Evolutionary conservation across 2,113 vertebrate genomes (phyloP).

Genomic region (Psettodes erumei): DNA sequence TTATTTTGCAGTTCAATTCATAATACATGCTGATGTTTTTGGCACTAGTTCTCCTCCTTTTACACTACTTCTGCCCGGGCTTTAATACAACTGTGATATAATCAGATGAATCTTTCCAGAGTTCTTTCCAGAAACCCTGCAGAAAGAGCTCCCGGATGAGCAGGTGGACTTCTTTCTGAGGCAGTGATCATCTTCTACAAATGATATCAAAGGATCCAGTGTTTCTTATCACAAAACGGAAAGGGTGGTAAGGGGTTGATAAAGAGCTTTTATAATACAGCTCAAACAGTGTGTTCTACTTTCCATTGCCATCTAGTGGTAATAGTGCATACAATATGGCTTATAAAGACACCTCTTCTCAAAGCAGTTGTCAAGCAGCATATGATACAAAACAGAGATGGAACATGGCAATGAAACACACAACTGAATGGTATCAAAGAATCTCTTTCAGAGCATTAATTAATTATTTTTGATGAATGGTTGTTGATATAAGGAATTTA

Average conservation of each 20-base stretch:
- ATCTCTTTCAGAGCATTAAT: no score
- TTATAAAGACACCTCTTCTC: not conserved
- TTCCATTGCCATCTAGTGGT: conserved; percentile 67
- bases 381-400: not conserved
- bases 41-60: not conserved
- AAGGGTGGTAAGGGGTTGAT: not conserved
- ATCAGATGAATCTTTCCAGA: not conserved
- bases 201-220: conserved; percentile 17
- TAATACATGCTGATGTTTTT: not conserved
- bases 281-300: not conserved
- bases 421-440: not conserved
- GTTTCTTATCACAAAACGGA: not conserved
- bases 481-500: no score
- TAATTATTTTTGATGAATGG: no score
- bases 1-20: not conserved
- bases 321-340: not conserved
- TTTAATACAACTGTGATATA: not conserved
- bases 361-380: not conserved
- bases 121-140: not conserved
- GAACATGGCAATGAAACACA: not conserved
- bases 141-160: not conserved
- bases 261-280: not conserved
- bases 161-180: not conserved
- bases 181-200: conserved; percentile 6
- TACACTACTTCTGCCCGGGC: not conserved